These are phyloP conservation scores for Gambusia holbrooki DNA, from an alignment of 2,113 vertebrate genomes.

Conservation along the genomic window DNA sequence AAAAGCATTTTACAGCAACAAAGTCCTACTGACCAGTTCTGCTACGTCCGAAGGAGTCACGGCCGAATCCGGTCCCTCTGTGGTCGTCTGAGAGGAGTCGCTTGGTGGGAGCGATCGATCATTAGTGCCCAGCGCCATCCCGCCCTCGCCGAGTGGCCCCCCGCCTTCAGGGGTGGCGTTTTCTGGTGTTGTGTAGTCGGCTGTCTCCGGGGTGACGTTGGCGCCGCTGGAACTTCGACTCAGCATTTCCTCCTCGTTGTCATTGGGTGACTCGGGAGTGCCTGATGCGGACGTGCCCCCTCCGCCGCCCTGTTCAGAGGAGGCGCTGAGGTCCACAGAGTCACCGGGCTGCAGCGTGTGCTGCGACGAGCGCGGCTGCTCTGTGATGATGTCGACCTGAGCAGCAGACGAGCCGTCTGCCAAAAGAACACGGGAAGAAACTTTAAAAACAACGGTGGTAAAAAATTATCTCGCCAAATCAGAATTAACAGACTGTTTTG, in stretches of 20 bases:
- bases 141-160: conserved; percentile 56
- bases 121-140: conserved; percentile 36
- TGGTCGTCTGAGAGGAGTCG: conserved; percentile 98
- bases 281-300: conserved; percentile 78
- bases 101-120: conserved; percentile 89
- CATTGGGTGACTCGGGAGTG: conserved; percentile 69
- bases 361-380: conserved; percentile 93
- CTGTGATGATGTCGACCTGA: conserved; percentile 91
- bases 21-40: conserved; percentile 90
- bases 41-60: conserved; percentile 96
- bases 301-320: conserved; percentile 85
- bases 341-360: conserved; percentile 90
- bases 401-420: conserved; percentile 79
- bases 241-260: conserved; percentile 83
- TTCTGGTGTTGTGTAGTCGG: conserved; percentile 70
- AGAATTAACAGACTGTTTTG: not conserved
- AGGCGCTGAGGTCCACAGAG: conserved; percentile 84
- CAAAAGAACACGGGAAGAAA: not conserved
- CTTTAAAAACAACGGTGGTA: not conserved
- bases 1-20: not conserved
- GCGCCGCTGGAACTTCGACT: conserved; percentile 91
- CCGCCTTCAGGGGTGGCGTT: conserved; percentile 61
- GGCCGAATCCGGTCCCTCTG: conserved; percentile 96
- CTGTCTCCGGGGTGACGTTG: conserved; percentile 84
- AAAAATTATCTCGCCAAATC: not conserved